Conservation (phyloP, 2,797 vertebrate species). For the Echiichthys vipera region DNA sequence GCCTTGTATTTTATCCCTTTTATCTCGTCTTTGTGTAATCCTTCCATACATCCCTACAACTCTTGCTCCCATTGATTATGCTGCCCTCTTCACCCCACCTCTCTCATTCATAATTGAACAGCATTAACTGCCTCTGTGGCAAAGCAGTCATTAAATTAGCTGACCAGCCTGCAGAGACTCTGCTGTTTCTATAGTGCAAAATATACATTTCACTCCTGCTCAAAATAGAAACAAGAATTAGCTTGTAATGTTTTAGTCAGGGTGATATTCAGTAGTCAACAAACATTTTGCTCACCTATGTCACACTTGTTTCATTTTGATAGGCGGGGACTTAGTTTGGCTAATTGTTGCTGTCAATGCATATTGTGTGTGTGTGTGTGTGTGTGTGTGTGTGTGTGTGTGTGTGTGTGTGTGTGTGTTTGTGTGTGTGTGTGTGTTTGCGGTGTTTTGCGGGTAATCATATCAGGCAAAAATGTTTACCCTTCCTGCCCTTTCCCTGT, state of each 20-base stretch:
- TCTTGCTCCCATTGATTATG: slow-evolving; percentile 57
- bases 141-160: slow-evolving; percentile 75
- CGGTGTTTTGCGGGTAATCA: not conserved
- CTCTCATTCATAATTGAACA: slow-evolving; percentile 81
- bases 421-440: not conserved
- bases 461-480: not conserved
- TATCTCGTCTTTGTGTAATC: slow-evolving; percentile 21
- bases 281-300: not conserved
- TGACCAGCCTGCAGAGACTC: slow-evolving; percentile 61
- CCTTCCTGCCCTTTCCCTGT: no score
- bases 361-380: not conserved
- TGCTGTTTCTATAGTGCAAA: slow-evolving; percentile 44
- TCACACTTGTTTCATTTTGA: not conserved
- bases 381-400: slow-evolving; percentile 1
- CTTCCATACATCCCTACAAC: slow-evolving; percentile 28
- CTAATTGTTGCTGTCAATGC: not conserved
- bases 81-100: slow-evolving; percentile 68
- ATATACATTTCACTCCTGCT: slow-evolving; percentile 34
- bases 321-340: not conserved
- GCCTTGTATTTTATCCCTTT: slow-evolving; percentile 30
- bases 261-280: not conserved
- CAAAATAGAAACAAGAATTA: slow-evolving; percentile 29
- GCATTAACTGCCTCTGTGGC: slow-evolving; percentile 75
- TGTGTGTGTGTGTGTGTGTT: not conserved
- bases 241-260: not conserved